Percentiles rank a stretch among this genome's conserved stretches.
These are phyloP conservation scores for Umimayanthus kanabou DNA, from an alignment of 92 coral and sea anemone genomes.

Conservation along the genomic window DNA sequence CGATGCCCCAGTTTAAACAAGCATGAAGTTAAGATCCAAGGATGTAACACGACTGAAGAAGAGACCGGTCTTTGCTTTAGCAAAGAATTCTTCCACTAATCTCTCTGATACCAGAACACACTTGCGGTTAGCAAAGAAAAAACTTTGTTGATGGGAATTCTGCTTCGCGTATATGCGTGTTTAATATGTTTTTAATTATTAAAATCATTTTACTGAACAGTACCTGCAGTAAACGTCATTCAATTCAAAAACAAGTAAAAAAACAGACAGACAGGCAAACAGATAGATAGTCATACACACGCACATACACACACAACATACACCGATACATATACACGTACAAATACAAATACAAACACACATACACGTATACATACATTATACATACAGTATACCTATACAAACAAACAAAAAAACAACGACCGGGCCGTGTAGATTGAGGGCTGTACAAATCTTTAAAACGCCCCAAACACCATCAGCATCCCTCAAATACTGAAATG, in stretches of 20 bases:
- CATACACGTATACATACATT: not conserved
- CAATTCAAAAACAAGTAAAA: not conserved
- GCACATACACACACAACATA: not conserved
- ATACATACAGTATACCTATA: not conserved
- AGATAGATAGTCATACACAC: not conserved
- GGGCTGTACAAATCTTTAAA: too few species aligned
- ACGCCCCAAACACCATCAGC: not conserved
- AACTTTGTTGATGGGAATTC: not conserved
- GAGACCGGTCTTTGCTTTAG: not conserved
- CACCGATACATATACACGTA: not conserved
- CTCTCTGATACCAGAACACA: not conserved
- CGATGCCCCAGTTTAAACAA: too few species aligned
- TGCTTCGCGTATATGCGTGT: not conserved
- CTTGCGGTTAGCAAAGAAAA: not conserved
- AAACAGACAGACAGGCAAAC: not conserved
- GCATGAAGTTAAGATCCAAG: too few species aligned
- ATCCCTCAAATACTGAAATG: not conserved
- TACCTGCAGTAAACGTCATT: not conserved
- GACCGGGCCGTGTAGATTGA: not conserved
- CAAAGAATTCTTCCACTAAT: not conserved
- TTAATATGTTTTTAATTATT: too few species aligned
- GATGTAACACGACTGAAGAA: too few species aligned
- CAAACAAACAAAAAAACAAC: not conserved
- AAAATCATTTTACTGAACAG: not conserved
- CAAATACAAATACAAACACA: not conserved